A percentile compares a stretch with the other conserved stretches of the same genome.
Conservation (phyloP, 2,888 invertebrate species). For the Belgica antarctica region DNA sequence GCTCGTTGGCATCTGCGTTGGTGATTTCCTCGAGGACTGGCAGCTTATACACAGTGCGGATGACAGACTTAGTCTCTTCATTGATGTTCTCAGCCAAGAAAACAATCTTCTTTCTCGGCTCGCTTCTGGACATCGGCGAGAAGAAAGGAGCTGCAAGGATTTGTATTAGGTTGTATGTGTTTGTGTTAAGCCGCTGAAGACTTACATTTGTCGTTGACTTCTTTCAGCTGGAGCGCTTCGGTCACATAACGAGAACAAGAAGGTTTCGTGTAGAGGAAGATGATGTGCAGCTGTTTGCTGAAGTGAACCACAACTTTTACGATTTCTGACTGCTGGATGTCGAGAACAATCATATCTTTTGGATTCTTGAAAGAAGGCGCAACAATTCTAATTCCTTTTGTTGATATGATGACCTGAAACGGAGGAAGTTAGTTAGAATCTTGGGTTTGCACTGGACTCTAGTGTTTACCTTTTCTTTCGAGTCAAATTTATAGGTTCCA, state of each 20-base stretch:
- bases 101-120: conserved; percentile 72
- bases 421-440: conserved; percentile 37
- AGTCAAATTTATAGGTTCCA: conserved; percentile 78
- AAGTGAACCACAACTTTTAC: conserved; percentile 76
- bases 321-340: conserved; percentile 68
- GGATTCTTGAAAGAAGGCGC: conserved; percentile 58
- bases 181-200: too few species aligned
- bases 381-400: conserved; percentile 62
- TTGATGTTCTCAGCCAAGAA: conserved; percentile 68
- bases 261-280: conserved; percentile 75
- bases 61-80: conserved; percentile 64
- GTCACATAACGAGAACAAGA: conserved; percentile 68
- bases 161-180: neutral
- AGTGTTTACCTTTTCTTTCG: conserved; percentile 69
- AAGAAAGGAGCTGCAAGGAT: conserved; percentile 58
- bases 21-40: conserved; percentile 69
- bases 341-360: conserved; percentile 59
- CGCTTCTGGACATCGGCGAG: conserved; percentile 63
- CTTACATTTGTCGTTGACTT: conserved; percentile 53
- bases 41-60: conserved; percentile 63
- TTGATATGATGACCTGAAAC: conserved; percentile 60
- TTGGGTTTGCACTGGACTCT: too few species aligned
- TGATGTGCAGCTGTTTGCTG: conserved; percentile 70
- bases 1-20: conserved; percentile 75
- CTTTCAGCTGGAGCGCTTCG: conserved; percentile 66